A percentile compares a stretch with the other conserved stretches of the same genome.
phyloP scores from a whole-genome alignment of 2,797 vertebrate species.

The Scolopax bukidnonensis region DNA sequence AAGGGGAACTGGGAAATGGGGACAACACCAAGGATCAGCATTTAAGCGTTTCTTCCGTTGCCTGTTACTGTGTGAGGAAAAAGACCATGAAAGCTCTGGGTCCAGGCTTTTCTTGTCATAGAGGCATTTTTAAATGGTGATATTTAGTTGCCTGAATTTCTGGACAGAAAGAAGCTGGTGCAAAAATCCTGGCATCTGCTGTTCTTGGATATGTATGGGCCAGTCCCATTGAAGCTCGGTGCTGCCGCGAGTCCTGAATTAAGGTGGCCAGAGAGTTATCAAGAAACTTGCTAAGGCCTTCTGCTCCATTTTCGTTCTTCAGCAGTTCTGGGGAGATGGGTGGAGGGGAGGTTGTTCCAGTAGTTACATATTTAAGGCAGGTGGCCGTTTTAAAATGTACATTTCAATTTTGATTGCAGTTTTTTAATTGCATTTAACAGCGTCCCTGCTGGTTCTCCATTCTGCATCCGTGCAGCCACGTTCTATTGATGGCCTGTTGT shows the following conservation, averaged over 20 bases:
- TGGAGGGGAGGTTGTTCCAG: slow-evolving; percentile 50
- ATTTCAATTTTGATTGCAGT: slow-evolving; percentile 77
- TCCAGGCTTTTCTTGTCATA: neutral
- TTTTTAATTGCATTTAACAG: slow-evolving; percentile 78
- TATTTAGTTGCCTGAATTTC: neutral
- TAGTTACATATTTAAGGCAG: slow-evolving; percentile 47
- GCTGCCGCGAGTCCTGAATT: neutral
- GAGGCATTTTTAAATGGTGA: neutral
- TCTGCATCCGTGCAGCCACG: slow-evolving; percentile 73
- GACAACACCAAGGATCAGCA: neutral
- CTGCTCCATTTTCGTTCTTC: neutral
- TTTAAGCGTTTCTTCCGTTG: neutral
- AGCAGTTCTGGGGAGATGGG: slow-evolving; percentile 25
- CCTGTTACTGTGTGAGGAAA: neutral
- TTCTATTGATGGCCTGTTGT: slow-evolving; percentile 78
- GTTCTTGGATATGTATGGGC: neutral
- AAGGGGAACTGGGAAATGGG: neutral
- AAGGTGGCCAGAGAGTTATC: neutral
- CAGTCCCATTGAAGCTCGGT: neutral
- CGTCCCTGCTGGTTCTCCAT: slow-evolving; percentile 74
- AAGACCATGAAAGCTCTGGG: neutral
- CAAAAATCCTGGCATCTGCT: neutral
- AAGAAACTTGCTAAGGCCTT: neutral
- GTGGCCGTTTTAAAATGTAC: slow-evolving; percentile 63
- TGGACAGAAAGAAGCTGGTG: slow-evolving; percentile 15